Base-by-base conservation (phyloP, 2,113 vertebrate genomes). In the Pelecanus crispus region DNA sequence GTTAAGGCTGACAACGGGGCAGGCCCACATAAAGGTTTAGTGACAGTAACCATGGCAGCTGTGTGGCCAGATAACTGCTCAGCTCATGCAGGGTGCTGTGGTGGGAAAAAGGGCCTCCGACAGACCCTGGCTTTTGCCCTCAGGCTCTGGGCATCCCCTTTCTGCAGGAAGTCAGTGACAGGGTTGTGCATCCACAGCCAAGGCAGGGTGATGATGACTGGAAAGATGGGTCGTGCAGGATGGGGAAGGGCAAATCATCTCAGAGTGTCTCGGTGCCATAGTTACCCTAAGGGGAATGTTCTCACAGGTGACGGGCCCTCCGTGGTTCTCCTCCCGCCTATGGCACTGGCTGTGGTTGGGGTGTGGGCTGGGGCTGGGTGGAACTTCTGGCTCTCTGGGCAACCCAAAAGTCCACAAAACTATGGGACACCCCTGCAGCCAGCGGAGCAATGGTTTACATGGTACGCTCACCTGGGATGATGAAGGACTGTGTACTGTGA, bases 351-450 rank as follows among this genome's bases (percentile, higher is more conserved):
- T 24, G 29, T 32, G 7, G 5, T 8, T 42, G 19, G 7, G 25
- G 17, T 52, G 45, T 19, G 6, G 32, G 6, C 36, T 42, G 14
- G 6, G 16, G 7, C 45, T 52, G 42, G 6, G 11, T 40, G 14
- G 24, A 56, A 38, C 34, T 52, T 13, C 32, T 52, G 36, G 19
- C 49, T 58, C 11, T 61, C 42, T 38, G 32, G 10, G 10, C 17
- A 71, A 65, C 52, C 20, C 10, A 34, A 59, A 63, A 71, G 29
- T 4, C 45, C 36, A 45, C 25, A 24, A 34, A 50, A 26, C 13
- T 44, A 18, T 13, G 7, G 25, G 9, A 49, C 7, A 38, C 1
- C 24, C 7, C 8, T 1, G 2, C 9, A 40, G 31, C 13, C 8
- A 31, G 55, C 4, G 0, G 10, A 74, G n/a, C 18, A 42, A 4